Evolutionary conservation across 2,888 invertebrate species (phyloP).

Genomic region (Melinopterus prodromus): DNA sequence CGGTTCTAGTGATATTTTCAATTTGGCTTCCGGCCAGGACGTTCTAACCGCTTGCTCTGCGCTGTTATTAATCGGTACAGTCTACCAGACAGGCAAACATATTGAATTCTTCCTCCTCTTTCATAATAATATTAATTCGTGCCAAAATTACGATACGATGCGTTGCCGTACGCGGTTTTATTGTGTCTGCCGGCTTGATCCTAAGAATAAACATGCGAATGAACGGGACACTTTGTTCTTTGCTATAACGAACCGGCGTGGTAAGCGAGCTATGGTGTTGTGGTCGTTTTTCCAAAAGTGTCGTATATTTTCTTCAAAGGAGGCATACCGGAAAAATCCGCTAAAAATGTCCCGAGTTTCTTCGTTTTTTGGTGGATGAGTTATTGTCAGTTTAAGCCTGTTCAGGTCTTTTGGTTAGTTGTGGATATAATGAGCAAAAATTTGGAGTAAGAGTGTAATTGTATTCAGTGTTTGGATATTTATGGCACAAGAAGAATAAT

Average conservation of each 20-base stretch:
- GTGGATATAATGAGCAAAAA: no score
- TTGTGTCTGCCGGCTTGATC: slow-evolving; percentile 24
- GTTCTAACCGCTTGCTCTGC: slow-evolving; percentile 13
- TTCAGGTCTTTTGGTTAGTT: no score
- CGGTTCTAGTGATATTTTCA: slow-evolving; percentile 29
- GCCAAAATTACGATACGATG: slow-evolving; percentile 40
- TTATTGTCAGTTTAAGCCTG: not conserved
- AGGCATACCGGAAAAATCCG: slow-evolving; percentile 18
- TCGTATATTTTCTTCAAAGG: slow-evolving; percentile 7
- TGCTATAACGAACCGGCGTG: not conserved
- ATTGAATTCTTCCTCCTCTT: slow-evolving; percentile 45
- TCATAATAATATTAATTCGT: slow-evolving; percentile 45
- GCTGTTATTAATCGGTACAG: slow-evolving; percentile 42
- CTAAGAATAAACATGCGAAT: not conserved
- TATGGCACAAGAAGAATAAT: no score
- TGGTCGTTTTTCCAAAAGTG: not conserved
- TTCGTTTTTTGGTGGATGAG: not conserved
- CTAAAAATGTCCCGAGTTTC: not conserved
- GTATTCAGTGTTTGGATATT: no score
- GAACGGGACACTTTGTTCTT: not conserved
- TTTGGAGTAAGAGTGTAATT: no score
- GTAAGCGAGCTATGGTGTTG: not conserved
- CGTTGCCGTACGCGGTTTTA: slow-evolving; percentile 25
- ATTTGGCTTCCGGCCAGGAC: slow-evolving; percentile 33
- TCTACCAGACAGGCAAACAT: slow-evolving; percentile 43